These are phyloP conservation scores for Amphipyra berbera DNA, from an alignment of 2,888 invertebrate species.

Conservation along the genomic window DNA sequence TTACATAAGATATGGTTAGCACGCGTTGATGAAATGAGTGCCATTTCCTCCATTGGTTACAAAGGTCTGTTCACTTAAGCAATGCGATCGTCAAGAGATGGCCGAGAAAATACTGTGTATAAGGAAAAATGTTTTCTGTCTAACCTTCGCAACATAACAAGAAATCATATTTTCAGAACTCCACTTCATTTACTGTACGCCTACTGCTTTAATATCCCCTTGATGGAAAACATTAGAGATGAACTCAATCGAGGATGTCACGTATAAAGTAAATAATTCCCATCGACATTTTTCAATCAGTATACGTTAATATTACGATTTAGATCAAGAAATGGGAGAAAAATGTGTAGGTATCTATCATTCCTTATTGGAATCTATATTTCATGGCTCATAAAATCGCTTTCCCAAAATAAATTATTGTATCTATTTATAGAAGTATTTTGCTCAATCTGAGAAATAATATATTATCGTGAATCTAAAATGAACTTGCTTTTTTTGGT, in stretches of 20 bases:
- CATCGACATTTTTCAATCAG: not conserved
- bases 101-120: constrained; percentile 13
- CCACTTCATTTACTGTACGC: constrained; percentile 1
- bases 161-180: constrained; percentile 13
- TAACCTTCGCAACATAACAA: constrained; percentile 3
- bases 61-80: constrained; percentile 14
- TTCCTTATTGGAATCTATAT: not conserved
- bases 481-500: not conserved
- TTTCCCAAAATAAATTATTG: not conserved
- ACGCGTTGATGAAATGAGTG: constrained; percentile 18
- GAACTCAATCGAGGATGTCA: not conserved
- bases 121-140: constrained; percentile 27
- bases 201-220: not conserved
- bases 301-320: constrained; percentile 4
- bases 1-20: not conserved
- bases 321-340: constrained; percentile 4
- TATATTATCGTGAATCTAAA: not conserved
- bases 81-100: constrained; percentile 8
- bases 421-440: not conserved
- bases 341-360: not conserved
- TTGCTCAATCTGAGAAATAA: not conserved
- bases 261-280: not conserved
- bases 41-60: constrained; percentile 23
- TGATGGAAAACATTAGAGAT: not conserved
- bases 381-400: constrained; percentile 1